Percentiles rank a stretch among this genome's conserved stretches.
Evolutionary conservation across 2,797 vertebrate genomes (phyloP).

Genomic region (Phoeniculus purpureus): DNA sequence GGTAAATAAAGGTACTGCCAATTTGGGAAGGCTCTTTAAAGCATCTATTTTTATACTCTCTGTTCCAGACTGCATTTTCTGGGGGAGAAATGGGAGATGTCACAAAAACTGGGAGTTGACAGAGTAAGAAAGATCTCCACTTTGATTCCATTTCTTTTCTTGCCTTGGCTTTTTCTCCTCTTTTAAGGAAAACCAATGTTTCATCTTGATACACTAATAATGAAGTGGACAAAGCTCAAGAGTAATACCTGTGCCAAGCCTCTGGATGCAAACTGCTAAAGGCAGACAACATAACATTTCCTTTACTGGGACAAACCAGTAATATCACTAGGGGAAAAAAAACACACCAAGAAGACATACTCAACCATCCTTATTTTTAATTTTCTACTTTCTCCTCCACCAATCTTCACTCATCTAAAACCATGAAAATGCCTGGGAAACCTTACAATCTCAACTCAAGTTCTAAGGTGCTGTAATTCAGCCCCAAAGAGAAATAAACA

Average conservation of each 20-base stretch:
- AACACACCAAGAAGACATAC: neutral
- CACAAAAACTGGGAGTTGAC: neutral
- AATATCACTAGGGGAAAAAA: neutral
- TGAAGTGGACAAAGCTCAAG: neutral
- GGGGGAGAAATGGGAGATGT: neutral
- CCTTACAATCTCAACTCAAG: neutral
- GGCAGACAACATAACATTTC: neutral
- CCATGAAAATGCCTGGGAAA: neutral
- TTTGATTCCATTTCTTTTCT: neutral
- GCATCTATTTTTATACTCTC: neutral
- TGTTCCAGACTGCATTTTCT: conserved; percentile 20
- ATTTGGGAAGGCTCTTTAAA: conserved; percentile 50
- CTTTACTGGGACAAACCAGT: neutral
- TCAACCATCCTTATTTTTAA: neutral
- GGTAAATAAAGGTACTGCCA: conserved; percentile 63
- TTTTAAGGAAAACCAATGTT: neutral
- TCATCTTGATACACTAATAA: conserved; percentile 6
- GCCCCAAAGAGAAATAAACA: neutral
- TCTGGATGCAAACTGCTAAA: neutral
- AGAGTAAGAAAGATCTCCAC: neutral
- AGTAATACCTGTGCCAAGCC: neutral
- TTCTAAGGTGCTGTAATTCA: neutral
- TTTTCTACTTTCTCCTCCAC: neutral
- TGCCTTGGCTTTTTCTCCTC: neutral
- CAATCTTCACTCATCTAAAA: neutral